Percentiles rank a stretch among this genome's conserved stretches.
Evolutionary conservation across 2,888 invertebrate species (phyloP).

Genomic region (Acrobasis consociella): DNA sequence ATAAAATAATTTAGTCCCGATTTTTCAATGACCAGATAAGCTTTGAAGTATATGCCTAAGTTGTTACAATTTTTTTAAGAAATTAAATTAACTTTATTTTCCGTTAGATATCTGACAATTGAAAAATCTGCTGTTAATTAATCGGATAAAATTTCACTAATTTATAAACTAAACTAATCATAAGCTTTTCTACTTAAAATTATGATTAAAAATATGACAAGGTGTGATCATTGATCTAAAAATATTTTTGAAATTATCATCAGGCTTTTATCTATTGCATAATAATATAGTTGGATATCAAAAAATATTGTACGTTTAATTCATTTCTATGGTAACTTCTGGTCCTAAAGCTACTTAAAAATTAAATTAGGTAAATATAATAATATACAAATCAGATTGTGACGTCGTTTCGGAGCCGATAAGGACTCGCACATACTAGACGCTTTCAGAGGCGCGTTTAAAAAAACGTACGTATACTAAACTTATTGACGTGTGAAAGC

Average conservation of each 20-base stretch:
- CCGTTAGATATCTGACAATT: slow-evolving; percentile 17
- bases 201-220: slow-evolving; percentile 53
- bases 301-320: slow-evolving; percentile 64
- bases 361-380: slow-evolving; percentile 40
- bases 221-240: slow-evolving; percentile 36
- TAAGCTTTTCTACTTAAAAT: slow-evolving; percentile 60
- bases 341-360: slow-evolving; percentile 59
- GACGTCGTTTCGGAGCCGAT: slow-evolving; percentile 40
- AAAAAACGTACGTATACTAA: no score
- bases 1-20: not conserved
- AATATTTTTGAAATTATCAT: slow-evolving; percentile 19
- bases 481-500: no score
- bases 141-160: slow-evolving; percentile 37
- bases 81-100: not conserved
- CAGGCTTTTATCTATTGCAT: slow-evolving; percentile 12
- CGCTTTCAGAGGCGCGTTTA: no score
- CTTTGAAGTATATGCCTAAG: not conserved
- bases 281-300: slow-evolving; percentile 9
- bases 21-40: slow-evolving; percentile 11
- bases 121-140: slow-evolving; percentile 20
- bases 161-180: slow-evolving; percentile 40
- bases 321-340: slow-evolving; percentile 71
- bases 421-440: not conserved
- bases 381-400: slow-evolving; percentile 35
- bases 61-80: not conserved